Base-by-base conservation (phyloP, 2,888 invertebrate genomes). In the Tetheella fluctuosa region DNA sequence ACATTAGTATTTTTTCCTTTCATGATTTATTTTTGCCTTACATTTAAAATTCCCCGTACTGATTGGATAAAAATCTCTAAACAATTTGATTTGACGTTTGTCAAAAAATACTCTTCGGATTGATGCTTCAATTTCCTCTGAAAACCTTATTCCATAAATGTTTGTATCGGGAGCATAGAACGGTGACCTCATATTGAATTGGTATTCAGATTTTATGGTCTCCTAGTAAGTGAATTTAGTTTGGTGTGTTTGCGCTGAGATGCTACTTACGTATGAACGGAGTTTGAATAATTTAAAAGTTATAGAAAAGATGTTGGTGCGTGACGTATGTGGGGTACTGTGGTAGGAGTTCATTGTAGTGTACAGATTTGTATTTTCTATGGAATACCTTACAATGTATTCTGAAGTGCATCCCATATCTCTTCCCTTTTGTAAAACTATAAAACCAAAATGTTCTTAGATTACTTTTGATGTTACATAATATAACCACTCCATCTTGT, bases 161-260 rank as follows among this genome's bases (percentile, higher is more conserved):
- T 42, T 17, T 20, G 4, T n/a, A 54, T 54, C 30, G n/a, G 28
- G 5, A 10, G 17, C 54, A 30, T 10, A n/a, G 28, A 10, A 48
- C 20, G 54, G 25, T 54, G 54, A 53, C 54, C 54, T 28, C 25
- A 1, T 17, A 48, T n/a, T 10, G 28, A 28, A 54, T 30, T 28
- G 54, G 30, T 54, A 54, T 54, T 54, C 54, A 54, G 54, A 54
- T 54, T 25, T 30, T 15, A 30, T 54, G 12, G 54, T n/a, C 30
- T 30, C 30, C 54, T 53, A 10, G 48, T 54, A 54, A 54, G n/a
- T 17, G 54, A 54, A 30, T 54, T 54, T 17, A 30, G 17, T n/a
- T 53, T 17, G 20, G 28, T 54, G 54, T 30, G 48, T 54, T 54
- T 28, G 28, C 30, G 7, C 30, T 8, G 28, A 30, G 54, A 54